Evolutionary conservation across 2,113 vertebrate species (phyloP), one percentile per base, ranked within the genome.

Genomic region (Spea bombifrons): DNA sequence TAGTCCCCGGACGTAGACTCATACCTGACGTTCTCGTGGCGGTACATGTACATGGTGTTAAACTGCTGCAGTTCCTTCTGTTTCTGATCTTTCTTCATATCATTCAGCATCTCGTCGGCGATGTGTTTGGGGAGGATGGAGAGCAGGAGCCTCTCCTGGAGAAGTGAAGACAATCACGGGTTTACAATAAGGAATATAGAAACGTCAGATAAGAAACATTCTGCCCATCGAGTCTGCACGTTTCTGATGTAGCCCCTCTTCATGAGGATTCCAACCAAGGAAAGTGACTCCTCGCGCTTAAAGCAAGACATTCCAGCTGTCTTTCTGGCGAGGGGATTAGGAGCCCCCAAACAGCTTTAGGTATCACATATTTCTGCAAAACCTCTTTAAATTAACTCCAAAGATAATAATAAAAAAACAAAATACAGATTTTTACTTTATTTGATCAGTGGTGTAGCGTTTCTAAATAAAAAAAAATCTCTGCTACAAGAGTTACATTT

Each of bases 21-120:
- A 7, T 71, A 78, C 76, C 76, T 73, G 69, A 76, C 69, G 52
- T 76, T 71, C 90, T 99, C 97, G 0, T 98, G 97, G 0, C 97
- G 94, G 83, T 98, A 96, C 97, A 99, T 99, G 90, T 98, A 99
- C 97, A 99, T 99, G 86, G 97, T 99, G 90, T 96, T 99, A 85
- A 99, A 99, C 87, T 99, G 97, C 87, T 98, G 96, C 86, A 93
- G 92, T 78, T 96, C 94, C 45, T 93, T 94, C 87, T 97, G 93
- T 83, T 91, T 90, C 8, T 94, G 93, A 48, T 94, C 94, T 68
- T 95, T 94, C 90, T 97, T 96, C 95, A 99, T 96, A 78, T 95
- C 97, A 85, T 94, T 95, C 61, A 99, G 84, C 97, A 99, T 98
- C 90, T 99, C 97, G 0, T 98, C 97, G 0, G 97, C 97, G 44